Evolutionary conservation across 2,797 vertebrate genomes (phyloP).

Genomic region (Staurois parvus): DNA sequence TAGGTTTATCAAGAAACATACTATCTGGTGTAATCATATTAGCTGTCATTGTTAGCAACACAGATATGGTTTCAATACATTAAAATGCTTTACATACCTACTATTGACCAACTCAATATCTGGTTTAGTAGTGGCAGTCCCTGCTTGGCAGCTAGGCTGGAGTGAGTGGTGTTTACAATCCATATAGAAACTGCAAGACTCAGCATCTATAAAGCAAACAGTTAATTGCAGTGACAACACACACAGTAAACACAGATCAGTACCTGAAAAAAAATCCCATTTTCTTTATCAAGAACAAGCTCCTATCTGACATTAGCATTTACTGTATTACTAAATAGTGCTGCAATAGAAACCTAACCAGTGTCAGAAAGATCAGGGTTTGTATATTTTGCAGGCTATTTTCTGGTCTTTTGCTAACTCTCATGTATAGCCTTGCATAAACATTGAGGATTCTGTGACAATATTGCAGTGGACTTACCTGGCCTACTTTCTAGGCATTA

Average conservation of each 20-base stretch:
- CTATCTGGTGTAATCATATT: no score
- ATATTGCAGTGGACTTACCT: neutral
- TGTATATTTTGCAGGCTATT: neutral
- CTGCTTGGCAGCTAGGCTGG: conserved; percentile 86
- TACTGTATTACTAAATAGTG: neutral
- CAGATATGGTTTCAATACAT: neutral
- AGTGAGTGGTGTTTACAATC: conserved; percentile 85
- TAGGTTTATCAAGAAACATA: neutral
- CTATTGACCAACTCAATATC: conserved; percentile 88
- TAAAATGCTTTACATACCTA: conserved; percentile 78
- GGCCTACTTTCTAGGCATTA: neutral
- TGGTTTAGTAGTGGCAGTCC: conserved; percentile 90
- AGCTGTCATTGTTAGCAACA: neutral
- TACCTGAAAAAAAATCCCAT: neutral
- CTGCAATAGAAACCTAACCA: neutral
- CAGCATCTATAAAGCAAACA: conserved; percentile 80
- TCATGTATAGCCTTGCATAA: neutral
- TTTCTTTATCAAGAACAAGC: neutral
- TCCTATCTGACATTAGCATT: neutral
- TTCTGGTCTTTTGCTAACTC: neutral
- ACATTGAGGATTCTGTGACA: neutral
- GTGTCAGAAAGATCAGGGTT: neutral
- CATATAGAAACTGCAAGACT: conserved; percentile 81
- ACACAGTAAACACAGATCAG: neutral
- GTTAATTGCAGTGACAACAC: conserved; percentile 15